A percentile compares a stretch with the other conserved stretches of the same genome.
Conservation (phyloP, 2,797 vertebrate species). For the Smutsia gigantea region DNA sequence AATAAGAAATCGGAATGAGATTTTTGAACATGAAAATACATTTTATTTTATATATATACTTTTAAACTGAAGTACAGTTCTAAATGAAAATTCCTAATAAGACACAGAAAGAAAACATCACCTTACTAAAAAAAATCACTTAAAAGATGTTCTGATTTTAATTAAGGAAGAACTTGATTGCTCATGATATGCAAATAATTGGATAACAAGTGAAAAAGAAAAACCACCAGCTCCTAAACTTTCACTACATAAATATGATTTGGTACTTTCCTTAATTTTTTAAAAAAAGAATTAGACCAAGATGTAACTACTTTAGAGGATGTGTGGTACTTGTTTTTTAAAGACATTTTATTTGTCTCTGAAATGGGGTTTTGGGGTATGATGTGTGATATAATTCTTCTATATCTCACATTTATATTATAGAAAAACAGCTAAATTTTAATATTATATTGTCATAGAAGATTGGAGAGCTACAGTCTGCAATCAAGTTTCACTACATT, state of each 20-base stretch:
- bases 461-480: neutral
- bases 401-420: neutral
- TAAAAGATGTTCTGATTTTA: neutral
- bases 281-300: neutral
- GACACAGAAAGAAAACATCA: neutral
- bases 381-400: neutral
- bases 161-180: neutral
- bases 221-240: neutral
- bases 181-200: conserved; percentile 9
- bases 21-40: neutral
- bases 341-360: conserved; percentile 1
- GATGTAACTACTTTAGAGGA: neutral
- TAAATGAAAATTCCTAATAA: neutral
- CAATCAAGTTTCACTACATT: neutral
- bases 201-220: neutral
- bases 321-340: neutral
- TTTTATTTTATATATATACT: neutral
- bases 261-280: neutral
- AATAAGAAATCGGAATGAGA: neutral
- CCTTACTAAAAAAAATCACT: conserved; percentile 22
- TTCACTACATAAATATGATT: neutral
- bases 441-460: neutral
- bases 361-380: neutral
- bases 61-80: conserved; percentile 11
- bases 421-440: neutral